Conservation (phyloP, 2,888 invertebrate genomes). For the Rhagium mordax region DNA sequence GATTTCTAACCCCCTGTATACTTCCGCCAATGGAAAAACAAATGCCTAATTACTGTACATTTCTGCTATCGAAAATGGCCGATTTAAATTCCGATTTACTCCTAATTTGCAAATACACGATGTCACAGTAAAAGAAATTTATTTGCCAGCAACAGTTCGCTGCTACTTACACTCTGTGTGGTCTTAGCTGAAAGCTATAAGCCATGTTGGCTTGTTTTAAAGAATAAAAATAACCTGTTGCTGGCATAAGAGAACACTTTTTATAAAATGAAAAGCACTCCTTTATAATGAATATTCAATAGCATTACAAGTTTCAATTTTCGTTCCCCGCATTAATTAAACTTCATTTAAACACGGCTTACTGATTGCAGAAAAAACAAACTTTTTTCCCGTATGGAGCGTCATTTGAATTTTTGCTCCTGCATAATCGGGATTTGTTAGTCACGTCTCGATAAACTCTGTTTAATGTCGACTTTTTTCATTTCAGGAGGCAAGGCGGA, state of each 20-base stretch:
- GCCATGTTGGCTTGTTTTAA: neutral
- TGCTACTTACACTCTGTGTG: slow-evolving; percentile 44
- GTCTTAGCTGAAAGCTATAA: slow-evolving; percentile 36
- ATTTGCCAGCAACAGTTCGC: slow-evolving; percentile 37
- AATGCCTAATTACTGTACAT: slow-evolving; percentile 2
- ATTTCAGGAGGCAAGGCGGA: neutral
- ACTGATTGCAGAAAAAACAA: slow-evolving; percentile 25
- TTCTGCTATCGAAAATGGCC: slow-evolving; percentile 14
- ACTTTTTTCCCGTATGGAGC: slow-evolving; percentile 9
- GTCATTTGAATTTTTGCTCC: slow-evolving; percentile 6
- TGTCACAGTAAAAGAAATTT: slow-evolving; percentile 46
- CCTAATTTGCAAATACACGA: slow-evolving; percentile 47
- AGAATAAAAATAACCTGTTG: slow-evolving; percentile 39
- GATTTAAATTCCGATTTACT: slow-evolving; percentile 35
- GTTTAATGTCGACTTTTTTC: slow-evolving; percentile 5
- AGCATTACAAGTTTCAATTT: slow-evolving; percentile 38
- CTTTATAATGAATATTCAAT: slow-evolving; percentile 43
- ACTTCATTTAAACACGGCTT: slow-evolving; percentile 26
- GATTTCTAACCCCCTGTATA: no score
- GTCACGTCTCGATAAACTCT: slow-evolving; percentile 6
- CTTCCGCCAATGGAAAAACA: no score
- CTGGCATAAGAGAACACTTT: slow-evolving; percentile 35
- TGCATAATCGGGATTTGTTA: slow-evolving; percentile 22
- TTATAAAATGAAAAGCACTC: slow-evolving; percentile 33
- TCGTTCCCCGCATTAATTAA: slow-evolving; percentile 37